These are phyloP conservation scores for Argynnis bischoffii DNA, from an alignment of 2,888 invertebrate species.

Conservation along the genomic window DNA sequence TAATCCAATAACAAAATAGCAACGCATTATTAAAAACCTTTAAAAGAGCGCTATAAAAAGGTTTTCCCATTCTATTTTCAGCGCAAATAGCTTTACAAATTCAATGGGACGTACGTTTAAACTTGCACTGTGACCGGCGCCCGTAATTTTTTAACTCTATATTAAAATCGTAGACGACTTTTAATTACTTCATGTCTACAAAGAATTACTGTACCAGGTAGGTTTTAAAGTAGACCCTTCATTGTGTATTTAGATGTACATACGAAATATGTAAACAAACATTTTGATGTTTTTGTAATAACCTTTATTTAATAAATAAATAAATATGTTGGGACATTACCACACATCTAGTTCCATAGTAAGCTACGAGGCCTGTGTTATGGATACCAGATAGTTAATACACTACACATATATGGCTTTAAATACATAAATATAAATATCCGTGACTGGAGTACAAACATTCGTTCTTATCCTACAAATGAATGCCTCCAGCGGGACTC, in stretches of 20 bases:
- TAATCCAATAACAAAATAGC: slow-evolving; percentile 12
- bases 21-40: slow-evolving; percentile 10
- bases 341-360: too few relatives aligned
- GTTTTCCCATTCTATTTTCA: slow-evolving; percentile 16
- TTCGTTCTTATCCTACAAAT: too few relatives aligned
- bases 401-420: too few relatives aligned
- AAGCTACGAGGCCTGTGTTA: too few relatives aligned
- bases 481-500: too few relatives aligned
- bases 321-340: too few relatives aligned
- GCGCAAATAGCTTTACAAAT: slow-evolving; percentile 27
- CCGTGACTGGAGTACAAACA: too few relatives aligned
- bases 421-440: too few relatives aligned
- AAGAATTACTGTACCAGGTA: not conserved
- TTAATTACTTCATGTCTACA: slow-evolving; percentile 26
- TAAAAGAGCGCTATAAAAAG: slow-evolving; percentile 14
- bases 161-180: slow-evolving; percentile 23
- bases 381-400: too few relatives aligned
- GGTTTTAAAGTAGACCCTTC: not conserved
- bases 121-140: slow-evolving; percentile 22
- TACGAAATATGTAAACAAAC: not conserved
- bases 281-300: not conserved
- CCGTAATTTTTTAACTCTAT: slow-evolving; percentile 22
- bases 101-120: slow-evolving; percentile 25
- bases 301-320: too few relatives aligned
- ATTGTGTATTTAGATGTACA: not conserved